A percentile compares a stretch with the other conserved stretches of the same genome.
Conservation (phyloP, 2,888 invertebrate genomes). For the Atethmia centrago region DNA sequence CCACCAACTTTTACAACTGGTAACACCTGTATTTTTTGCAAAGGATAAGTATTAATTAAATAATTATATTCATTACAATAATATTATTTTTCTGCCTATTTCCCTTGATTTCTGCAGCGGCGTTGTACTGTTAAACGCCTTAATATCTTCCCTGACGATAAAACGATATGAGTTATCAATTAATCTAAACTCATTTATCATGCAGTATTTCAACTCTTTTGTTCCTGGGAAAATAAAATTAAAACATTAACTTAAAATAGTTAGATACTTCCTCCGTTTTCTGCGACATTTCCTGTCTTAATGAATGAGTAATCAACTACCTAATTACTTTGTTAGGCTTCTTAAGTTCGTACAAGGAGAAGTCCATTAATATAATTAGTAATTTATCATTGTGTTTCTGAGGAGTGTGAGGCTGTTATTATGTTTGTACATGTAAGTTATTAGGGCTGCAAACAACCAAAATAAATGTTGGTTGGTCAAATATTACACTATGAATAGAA, state of each 20-base stretch:
- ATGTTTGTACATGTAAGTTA: neutral
- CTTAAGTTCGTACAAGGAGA: constrained; percentile 18
- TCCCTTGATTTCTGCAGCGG: neutral
- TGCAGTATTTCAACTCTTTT: neutral
- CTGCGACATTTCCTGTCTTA: neutral
- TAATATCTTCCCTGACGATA: neutral
- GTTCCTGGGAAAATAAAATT: neutral
- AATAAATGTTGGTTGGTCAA: constrained; percentile 1
- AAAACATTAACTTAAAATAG: neutral
- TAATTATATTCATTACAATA: no score
- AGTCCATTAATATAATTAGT: constrained; percentile 41
- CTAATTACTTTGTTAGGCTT: constrained; percentile 36
- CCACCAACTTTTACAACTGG: no score
- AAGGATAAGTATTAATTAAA: neutral
- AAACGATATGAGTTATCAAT: neutral
- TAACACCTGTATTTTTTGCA: neutral
- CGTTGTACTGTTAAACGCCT: neutral
- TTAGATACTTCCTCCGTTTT: neutral
- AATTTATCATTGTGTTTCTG: constrained; percentile 18
- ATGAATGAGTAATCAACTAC: constrained; percentile 28
- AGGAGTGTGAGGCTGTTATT: constrained; percentile 10
- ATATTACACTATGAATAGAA: neutral
- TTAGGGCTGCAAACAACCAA: constrained; percentile 13
- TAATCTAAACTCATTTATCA: neutral
- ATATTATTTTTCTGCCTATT: no score